These are phyloP conservation scores for Oscarella lobularis DNA, from an alignment of 37 sponge, comb jelly and placozoan species.

Conservation along the genomic window DNA sequence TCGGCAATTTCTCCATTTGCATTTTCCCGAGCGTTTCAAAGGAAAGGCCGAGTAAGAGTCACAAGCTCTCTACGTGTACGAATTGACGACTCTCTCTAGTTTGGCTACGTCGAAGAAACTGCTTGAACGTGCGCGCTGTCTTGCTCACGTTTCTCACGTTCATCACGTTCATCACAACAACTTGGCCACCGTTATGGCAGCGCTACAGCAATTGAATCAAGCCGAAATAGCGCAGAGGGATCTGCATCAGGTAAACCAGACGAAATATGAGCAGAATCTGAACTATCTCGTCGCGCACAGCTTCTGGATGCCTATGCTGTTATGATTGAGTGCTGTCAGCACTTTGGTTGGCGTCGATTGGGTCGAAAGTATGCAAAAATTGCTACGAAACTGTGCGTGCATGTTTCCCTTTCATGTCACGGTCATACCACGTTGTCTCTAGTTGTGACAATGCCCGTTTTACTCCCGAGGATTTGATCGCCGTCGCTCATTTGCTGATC, in stretches of 20 bases:
- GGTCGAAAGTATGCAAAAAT: neutral
- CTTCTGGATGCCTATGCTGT: conserved; percentile 63
- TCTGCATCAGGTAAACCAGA: conserved; percentile 33
- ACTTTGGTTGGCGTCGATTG: conserved; percentile 21
- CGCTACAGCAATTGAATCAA: conserved; percentile 48
- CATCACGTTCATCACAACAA: conserved; percentile 51
- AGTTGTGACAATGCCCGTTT: neutral
- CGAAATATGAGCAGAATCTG: neutral
- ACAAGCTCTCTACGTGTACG: no score
- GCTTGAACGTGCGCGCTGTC: conserved; percentile 40
- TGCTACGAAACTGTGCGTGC: neutral
- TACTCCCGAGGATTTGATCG: neutral
- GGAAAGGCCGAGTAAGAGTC: conserved; percentile 17
- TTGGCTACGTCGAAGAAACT: conserved; percentile 17
- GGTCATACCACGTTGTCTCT: neutral
- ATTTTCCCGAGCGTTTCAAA: conserved; percentile 23
- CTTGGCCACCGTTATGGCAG: conserved; percentile 34
- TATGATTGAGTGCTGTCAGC: conserved; percentile 62
- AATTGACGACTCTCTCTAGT: no score
- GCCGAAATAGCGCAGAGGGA: conserved; percentile 47
- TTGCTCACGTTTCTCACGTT: conserved; percentile 43
- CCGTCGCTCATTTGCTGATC: neutral
- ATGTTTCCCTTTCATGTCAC: no score
- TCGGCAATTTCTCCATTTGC: conserved; percentile 38
- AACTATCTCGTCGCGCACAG: conserved; percentile 5